These are phyloP conservation scores for Chelon auratus DNA, from an alignment of 2,797 vertebrate species.

Conservation along the genomic window DNA sequence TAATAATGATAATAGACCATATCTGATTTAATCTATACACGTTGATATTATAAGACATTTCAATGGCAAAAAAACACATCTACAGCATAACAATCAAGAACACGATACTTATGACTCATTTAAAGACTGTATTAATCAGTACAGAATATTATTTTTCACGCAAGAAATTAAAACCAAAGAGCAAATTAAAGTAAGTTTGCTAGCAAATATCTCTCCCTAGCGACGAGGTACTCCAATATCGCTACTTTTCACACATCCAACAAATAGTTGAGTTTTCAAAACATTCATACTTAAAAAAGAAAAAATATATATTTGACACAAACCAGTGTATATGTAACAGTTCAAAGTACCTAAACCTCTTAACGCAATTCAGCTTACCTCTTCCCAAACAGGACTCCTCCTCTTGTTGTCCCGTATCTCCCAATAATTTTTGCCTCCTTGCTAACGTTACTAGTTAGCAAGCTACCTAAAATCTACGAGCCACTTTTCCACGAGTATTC, in stretches of 20 bases:
- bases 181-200: conserved; percentile 24
- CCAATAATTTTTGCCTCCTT: conserved; percentile 49
- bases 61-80: neutral
- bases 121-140: neutral
- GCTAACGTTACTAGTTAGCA: conserved; percentile 76
- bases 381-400: conserved; percentile 71
- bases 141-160: neutral
- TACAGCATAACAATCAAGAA: conserved; percentile 55
- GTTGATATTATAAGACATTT: neutral
- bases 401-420: conserved; percentile 66
- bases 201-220: neutral
- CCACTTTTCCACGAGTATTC: conserved; percentile 46
- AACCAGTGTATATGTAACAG: neutral
- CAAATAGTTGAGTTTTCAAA: conserved; percentile 10
- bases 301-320: neutral
- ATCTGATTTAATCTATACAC: too few species aligned
- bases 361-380: conserved; percentile 63
- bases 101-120: conserved; percentile 2
- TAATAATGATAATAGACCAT: neutral
- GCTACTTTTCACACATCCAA: neutral
- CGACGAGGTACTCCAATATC: neutral
- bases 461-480: conserved; percentile 52
- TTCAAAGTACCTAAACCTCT: neutral
- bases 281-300: neutral
- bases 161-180: neutral